phyloP scores from a whole-genome alignment of 2,113 vertebrate species.

The Xiphorhynchus elegans region DNA sequence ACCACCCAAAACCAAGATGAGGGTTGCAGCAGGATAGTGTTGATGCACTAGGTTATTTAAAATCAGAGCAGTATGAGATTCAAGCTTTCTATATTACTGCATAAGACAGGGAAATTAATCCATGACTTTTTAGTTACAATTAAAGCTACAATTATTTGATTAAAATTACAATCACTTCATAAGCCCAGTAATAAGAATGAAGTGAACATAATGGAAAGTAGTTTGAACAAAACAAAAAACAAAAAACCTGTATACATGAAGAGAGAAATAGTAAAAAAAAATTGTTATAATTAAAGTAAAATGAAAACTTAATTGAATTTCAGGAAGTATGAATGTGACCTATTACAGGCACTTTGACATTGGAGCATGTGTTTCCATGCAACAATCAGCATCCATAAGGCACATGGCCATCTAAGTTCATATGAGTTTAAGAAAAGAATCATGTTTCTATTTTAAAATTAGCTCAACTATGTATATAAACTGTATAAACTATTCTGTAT shows the following conservation, averaged over 20 bases:
- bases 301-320: slow-evolving; percentile 21
- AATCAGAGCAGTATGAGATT: not conserved
- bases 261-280: not conserved
- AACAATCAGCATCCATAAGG: not conserved
- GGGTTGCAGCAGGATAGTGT: not conserved
- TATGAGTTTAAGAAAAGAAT: not conserved
- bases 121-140: not conserved
- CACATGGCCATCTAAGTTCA: not conserved
- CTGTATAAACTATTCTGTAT: not conserved
- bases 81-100: not conserved
- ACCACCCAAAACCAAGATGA: not conserved
- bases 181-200: not conserved
- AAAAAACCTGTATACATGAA: not conserved
- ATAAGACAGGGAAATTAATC: not conserved
- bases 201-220: slow-evolving; percentile 2
- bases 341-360: not conserved
- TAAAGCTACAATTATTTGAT: not conserved
- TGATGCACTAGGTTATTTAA: not conserved
- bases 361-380: slow-evolving; percentile 2
- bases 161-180: slow-evolving; percentile 22
- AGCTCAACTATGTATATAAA: not conserved
- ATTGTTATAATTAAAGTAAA: not conserved
- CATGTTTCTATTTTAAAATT: not conserved
- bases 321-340: not conserved
- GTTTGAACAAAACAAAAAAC: slow-evolving; percentile 9